Evolutionary conservation across 64 coral and sea anemone species (phyloP).

Genomic region (Cladopsammia gracilis): DNA sequence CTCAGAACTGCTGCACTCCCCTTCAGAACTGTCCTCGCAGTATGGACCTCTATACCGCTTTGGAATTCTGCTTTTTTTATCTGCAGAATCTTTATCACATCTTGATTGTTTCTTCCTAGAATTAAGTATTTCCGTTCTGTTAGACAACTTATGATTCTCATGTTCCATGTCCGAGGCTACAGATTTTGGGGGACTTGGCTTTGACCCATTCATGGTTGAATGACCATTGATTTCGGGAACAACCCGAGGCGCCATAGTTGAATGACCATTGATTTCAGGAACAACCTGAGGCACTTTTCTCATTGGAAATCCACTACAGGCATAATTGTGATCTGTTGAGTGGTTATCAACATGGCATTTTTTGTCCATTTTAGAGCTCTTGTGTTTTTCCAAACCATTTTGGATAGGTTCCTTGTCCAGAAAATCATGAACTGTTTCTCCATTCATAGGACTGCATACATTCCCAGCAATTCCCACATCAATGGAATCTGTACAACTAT

Average conservation of each 20-base stretch:
- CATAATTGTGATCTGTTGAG: conserved; percentile 48
- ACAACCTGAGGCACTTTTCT: background rate
- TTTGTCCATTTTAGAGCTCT: background rate
- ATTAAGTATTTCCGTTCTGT: background rate
- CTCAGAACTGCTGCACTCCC: background rate
- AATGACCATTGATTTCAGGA: background rate
- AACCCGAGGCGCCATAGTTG: background rate
- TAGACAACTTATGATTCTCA: background rate
- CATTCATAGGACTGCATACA: background rate
- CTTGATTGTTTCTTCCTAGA: background rate
- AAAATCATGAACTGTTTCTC: background rate
- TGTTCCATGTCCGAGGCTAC: background rate
- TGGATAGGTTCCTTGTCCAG: background rate
- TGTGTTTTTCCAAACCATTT: background rate
- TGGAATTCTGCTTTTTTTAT: conserved; percentile 25
- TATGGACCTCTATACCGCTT: conserved; percentile 49
- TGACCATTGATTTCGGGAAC: background rate
- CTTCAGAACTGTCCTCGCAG: conserved; percentile 21
- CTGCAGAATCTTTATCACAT: background rate
- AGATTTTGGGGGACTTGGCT: background rate
- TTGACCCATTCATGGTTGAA: background rate
- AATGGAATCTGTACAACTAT: background rate
- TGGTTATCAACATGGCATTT: conserved; percentile 32
- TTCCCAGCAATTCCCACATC: background rate
- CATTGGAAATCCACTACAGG: conserved; percentile 24